A percentile compares a stretch with the other conserved stretches of the same genome.
phyloP scores from a whole-genome alignment of 2,113 vertebrate species.

The Dromiciops gliroides region DNA sequence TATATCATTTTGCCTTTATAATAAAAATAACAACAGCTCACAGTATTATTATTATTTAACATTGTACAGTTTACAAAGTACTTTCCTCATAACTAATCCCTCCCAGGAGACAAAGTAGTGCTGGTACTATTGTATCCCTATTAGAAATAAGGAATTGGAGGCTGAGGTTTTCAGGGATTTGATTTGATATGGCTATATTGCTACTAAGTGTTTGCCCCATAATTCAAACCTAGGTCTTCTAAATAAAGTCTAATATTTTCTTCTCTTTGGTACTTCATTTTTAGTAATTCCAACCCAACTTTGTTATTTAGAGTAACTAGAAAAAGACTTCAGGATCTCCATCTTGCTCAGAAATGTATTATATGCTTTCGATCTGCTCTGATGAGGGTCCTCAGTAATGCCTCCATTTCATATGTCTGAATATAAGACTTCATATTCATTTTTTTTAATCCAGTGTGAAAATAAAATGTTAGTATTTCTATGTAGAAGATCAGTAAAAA shows the following conservation, averaged over 20 bases:
- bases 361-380: neutral
- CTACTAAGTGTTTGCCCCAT: neutral
- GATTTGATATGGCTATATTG: neutral
- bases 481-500: neutral
- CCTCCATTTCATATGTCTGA: neutral
- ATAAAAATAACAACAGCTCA: no score
- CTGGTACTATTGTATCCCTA: neutral
- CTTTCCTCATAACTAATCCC: neutral
- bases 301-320: neutral
- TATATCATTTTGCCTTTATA: no score
- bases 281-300: neutral
- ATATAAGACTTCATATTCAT: neutral
- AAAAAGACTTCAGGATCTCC: neutral
- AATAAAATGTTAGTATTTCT: constrained; percentile 25
- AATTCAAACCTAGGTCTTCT: neutral
- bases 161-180: neutral
- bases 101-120: neutral
- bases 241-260: neutral
- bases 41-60: neutral
- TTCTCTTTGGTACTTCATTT: neutral
- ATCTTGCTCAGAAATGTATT: neutral
- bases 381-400: neutral
- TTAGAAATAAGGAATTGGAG: neutral
- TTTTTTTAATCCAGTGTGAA: constrained; percentile 19
- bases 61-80: neutral